Base-by-base conservation (phyloP, 35 echinoderm and acorn worm genomes). In the Heliocidaris tuberculata region DNA sequence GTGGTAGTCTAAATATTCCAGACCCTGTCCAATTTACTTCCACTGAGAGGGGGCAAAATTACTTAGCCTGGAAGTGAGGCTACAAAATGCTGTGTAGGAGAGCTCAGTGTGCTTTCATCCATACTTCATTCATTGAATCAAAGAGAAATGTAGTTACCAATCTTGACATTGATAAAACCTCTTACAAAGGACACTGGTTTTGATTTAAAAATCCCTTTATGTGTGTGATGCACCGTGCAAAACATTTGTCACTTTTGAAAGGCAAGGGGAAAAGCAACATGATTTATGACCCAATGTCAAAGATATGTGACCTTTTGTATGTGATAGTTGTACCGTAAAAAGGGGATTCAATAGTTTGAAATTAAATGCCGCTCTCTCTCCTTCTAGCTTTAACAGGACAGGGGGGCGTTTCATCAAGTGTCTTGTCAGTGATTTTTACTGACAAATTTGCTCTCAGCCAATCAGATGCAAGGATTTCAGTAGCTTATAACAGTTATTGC, bases 291-390 rank as follows among this genome's bases (percentile, higher is more conserved):
- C 21, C 27, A 78, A 78, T 78, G 65, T 78, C 65, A 78, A 19
- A 78, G 65, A 78, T 78, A 78, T 78, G 65, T 78, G 65, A 78
- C 65, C 65, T 78, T 78, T 78, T 78, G 65, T 78, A 78, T 78
- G 27, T 21, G 19, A 24, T 27, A 7, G 21, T 19, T 78, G 21
- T 78, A 78, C 65, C 65, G 27, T 78, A 78, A 21, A 78, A 78
- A n/a, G 27, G 19, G 27, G 24, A 21, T 78, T n/a, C 6, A 78
- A 56, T 56, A 7, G 19, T n/a, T 24, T 78, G 65, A n/a, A 78
- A 78, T 78, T 78, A 78, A 78, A 78, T 78, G 65, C 65, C 65
- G 17, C 65, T 78, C 27, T 78, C 65, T 78, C 35, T n/a, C 6
- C 24, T 70, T 24, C 65, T 7, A 78, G 27, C 17, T 78, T n/a